These are phyloP conservation scores for Perca schrenkii DNA, from an alignment of 2,113 vertebrate genomes.

Conservation along the genomic window DNA sequence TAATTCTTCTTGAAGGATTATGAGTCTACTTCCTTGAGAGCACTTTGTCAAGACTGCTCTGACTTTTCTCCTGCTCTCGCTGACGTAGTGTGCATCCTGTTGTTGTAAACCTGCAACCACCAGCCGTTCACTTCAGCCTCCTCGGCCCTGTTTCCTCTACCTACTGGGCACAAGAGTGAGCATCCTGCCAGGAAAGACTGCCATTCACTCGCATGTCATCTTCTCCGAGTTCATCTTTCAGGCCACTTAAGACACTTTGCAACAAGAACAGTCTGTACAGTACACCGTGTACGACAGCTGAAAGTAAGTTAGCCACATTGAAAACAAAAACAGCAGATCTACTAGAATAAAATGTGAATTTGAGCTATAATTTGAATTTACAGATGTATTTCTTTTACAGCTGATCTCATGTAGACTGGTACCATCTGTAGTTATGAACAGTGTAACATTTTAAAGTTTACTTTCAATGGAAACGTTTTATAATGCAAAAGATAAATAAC, in stretches of 20 bases:
- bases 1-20: conserved; percentile 52
- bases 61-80: conserved; percentile 57
- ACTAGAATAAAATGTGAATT: background rate
- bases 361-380: background rate
- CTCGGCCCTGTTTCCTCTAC: conserved; percentile 66
- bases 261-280: conserved; percentile 13
- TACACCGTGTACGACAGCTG: background rate
- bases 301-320: background rate
- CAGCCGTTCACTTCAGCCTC: conserved; percentile 38
- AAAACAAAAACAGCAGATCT: conserved; percentile 7
- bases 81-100: conserved; percentile 78
- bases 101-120: conserved; percentile 68
- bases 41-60: conserved; percentile 36
- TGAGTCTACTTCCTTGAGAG: conserved; percentile 23
- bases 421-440: background rate
- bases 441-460: background rate
- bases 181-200: conserved; percentile 83
- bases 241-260: conserved; percentile 18
- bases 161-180: conserved; percentile 70
- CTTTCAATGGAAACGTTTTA: background rate
- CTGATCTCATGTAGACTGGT: background rate
- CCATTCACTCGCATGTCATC: conserved; percentile 62
- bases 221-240: conserved; percentile 46
- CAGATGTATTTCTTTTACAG: background rate
- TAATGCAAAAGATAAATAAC: conserved; percentile 2